Base-by-base conservation (phyloP, 2,888 invertebrate species). In the Amphipyra berbera region DNA sequence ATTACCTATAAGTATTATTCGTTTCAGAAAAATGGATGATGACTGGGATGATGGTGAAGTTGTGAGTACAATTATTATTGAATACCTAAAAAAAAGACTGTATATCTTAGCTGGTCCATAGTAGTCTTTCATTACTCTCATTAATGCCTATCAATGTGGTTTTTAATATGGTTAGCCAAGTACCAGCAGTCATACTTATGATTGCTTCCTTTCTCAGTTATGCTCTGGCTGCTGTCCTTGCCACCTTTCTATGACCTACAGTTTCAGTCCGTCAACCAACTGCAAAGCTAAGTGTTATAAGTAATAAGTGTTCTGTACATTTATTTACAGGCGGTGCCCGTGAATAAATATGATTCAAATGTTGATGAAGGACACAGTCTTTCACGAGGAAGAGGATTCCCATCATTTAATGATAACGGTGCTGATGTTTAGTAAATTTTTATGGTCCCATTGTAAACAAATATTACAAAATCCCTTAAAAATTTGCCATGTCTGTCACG, bases 11-110 rank as follows among this genome's bases (percentile, higher is more conserved):
- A n/a, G n/a, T n/a, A n/a, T 30, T 15, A 14, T 57, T 55, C 41
- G 45, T 78, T 82, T 13, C 85, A 92, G 90, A 87, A 78, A 82
- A 68, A 95, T 95, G 95, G 95, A 94, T 83, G 95, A 96, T 70
- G 95, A 95, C 61, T 96, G 95, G 96, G 95, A 95, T 90, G 95
- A 95, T 90, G 95, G 95, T 65, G 77, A 86, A 63, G 82, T 89
- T 72, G 90, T 91, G 82, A 89, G 92, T 86, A 59, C 56, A 15
- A 13, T 55, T 14, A 14, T 27, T 9, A 30, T 4, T 2, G 21
- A 21, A 2, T 21, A 21, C 1, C 21, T 21, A 21, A 3, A 3
- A 2, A 21, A 2, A 21, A 2, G 3, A 21, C 1, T 21, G 21
- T 21, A 2, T 21, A 30, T 30, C 30, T 2, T 30, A 30, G 30